Conservation (phyloP, 2,888 invertebrate genomes). For the Cryptocheilus praepositus region DNA sequence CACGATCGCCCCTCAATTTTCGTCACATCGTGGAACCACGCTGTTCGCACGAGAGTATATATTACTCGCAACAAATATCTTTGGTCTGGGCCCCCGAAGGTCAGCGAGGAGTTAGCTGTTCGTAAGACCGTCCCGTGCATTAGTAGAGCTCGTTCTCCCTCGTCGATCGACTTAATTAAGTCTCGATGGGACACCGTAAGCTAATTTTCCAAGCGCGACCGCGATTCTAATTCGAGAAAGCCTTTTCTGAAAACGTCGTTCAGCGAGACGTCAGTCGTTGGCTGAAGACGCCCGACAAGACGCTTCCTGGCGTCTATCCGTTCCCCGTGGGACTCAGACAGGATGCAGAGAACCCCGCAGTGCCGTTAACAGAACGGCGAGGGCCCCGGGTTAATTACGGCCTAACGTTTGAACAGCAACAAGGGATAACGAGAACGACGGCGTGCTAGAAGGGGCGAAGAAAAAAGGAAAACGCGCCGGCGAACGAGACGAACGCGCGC, state of each 20-base stretch:
- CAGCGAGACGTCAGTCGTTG: conserved; percentile 28
- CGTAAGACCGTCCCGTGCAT: neutral
- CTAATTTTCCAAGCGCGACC: conserved; percentile 6
- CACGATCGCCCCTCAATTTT: no score
- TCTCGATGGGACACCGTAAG: neutral
- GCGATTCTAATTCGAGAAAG: conserved; percentile 5
- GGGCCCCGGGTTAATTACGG: conserved; percentile 6
- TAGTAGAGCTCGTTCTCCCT: neutral
- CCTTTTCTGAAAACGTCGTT: conserved; percentile 29
- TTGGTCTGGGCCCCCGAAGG: no score
- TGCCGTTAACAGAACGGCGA: neutral
- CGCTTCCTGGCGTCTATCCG: conserved; percentile 29
- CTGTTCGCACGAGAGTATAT: no score
- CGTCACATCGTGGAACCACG: no score
- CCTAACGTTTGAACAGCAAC: neutral
- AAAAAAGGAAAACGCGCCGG: neutral
- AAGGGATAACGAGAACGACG: conserved; percentile 5
- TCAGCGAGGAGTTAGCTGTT: no score
- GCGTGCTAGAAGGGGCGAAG: conserved; percentile 6
- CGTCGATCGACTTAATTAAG: conserved; percentile 5
- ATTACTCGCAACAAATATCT: no score
- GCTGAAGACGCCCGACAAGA: conserved; percentile 33
- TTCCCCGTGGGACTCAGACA: neutral
- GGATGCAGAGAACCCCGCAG: conserved; percentile 8
- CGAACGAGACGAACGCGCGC: neutral